Evolutionary conservation across 2,113 vertebrate genomes (phyloP), one percentile per base, ranked within the genome.

Genomic region (Notarius lentiginosus): DNA sequence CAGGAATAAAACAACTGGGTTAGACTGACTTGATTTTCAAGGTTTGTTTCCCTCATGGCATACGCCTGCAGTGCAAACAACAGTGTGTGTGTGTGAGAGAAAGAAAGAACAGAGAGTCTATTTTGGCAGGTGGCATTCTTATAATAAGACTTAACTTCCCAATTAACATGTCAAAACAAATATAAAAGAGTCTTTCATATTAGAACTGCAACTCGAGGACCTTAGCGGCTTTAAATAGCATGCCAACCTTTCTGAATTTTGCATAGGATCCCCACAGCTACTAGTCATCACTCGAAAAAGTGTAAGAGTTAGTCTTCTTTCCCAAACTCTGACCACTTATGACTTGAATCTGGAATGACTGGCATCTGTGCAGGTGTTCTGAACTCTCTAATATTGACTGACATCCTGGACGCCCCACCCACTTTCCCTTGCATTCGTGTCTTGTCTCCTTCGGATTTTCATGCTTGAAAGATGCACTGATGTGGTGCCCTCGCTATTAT

Each of bases 1-100:
- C 53, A 79, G 49, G 27, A 34, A 79, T 30, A 79, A 60, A 80
- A 41, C 79, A 60, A 61, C 79, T 81, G 79, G 18, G 56, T 41
- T 34, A 61, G 79, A 81, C 17, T 61, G 55, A 61, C 56, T 81
- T 61, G 79, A 41, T 61, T 81, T 81, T 81, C 18, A 58, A 79
- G 77, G 10, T 58, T 58, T 58, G 10, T 8, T 7, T 47, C 34
- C 79, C 30, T 5, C 30, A 60, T 60, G 79, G 79, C 30, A 61
- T 12, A 81, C 56, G 56, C 56, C 30, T 81, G 56, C 0, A 6
- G 20, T 61, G 30, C 30, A 61, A 81, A 47, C 41, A 81, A 3
- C 14, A 61, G 5, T 81, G 79, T 77, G 49, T 53, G 47, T 58
- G 55, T 20, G 8, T 61, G 18, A 49, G 41, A 24, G 47, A 24